Evolutionary conservation across 2,888 invertebrate genomes (phyloP), one percentile per base, ranked within the genome.

Genomic region (Vanessa cardui): DNA sequence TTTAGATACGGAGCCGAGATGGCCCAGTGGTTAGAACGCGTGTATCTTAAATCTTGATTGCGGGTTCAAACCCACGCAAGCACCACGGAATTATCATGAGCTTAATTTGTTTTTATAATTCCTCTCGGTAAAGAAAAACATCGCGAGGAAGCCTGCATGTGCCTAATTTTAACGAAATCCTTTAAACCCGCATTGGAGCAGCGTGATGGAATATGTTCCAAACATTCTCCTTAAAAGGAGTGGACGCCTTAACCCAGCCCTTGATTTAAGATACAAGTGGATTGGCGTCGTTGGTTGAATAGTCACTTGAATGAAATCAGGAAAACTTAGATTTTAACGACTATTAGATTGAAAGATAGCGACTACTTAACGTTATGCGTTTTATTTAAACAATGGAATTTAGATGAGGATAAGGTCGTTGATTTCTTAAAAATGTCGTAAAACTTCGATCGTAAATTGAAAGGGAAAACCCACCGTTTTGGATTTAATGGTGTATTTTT

Each of bases 1-100:
- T 66, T 70, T 72, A 74, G 74, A 70, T 59, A 18, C 56, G 47
- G n/a, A n/a, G n/a, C n/a, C n/a, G n/a, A n/a, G n/a, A n/a, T n/a
- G n/a, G n/a, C n/a, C n/a, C n/a, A n/a, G n/a, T n/a, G n/a, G n/a
- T n/a, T n/a, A n/a, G n/a, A n/a, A n/a, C n/a, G n/a, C n/a, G n/a
- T n/a, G n/a, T n/a, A n/a, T n/a, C n/a, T n/a, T n/a, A n/a, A n/a
- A n/a, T n/a, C n/a, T n/a, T n/a, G n/a, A n/a, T n/a, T n/a, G n/a
- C n/a, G n/a, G n/a, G n/a, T n/a, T n/a, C n/a, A n/a, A n/a, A n/a
- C n/a, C n/a, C n/a, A n/a, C n/a, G n/a, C n/a, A n/a, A n/a, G n/a
- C n/a, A n/a, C n/a, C n/a, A n/a, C n/a, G n/a, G n/a, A n/a, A n/a
- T n/a, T n/a, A n/a, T n/a, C n/a, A n/a, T n/a, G n/a, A n/a, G n/a